Evolutionary conservation across 2,113 vertebrate genomes (phyloP).

Genomic region (Smithornis capensis): DNA sequence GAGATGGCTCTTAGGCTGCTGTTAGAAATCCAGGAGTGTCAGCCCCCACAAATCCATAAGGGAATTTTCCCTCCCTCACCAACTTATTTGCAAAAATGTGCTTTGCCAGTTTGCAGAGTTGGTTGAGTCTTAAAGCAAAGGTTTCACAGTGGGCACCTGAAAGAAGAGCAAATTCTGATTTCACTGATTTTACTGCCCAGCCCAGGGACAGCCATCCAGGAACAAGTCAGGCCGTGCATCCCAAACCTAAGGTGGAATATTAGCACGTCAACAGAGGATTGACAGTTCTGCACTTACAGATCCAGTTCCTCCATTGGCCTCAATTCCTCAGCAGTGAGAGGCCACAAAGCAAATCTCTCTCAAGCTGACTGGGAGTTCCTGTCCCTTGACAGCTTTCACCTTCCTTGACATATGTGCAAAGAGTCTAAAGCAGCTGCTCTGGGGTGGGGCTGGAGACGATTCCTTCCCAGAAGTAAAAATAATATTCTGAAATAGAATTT

Average conservation of each 20-base stretch:
- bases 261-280: not conserved
- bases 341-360: not conserved
- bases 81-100: not conserved
- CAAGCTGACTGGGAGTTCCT: not conserved
- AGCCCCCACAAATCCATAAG: not conserved
- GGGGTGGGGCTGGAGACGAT: not conserved
- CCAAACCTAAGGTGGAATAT: not conserved
- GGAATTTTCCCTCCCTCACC: not conserved
- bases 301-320: not conserved
- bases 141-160: not conserved
- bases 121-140: not conserved
- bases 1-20: not conserved
- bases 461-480: not conserved
- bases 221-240: not conserved
- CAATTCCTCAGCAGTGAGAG: not conserved
- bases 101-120: not conserved
- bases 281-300: not conserved
- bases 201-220: not conserved
- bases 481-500: not conserved
- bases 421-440: not conserved
- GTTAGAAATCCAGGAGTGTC: not conserved
- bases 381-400: not conserved
- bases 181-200: not conserved
- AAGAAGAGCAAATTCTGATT: not conserved
- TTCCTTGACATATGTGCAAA: not conserved